Evolutionary conservation across 2,797 vertebrate genomes (phyloP).

Genomic region (Acanthurus lineatus): DNA sequence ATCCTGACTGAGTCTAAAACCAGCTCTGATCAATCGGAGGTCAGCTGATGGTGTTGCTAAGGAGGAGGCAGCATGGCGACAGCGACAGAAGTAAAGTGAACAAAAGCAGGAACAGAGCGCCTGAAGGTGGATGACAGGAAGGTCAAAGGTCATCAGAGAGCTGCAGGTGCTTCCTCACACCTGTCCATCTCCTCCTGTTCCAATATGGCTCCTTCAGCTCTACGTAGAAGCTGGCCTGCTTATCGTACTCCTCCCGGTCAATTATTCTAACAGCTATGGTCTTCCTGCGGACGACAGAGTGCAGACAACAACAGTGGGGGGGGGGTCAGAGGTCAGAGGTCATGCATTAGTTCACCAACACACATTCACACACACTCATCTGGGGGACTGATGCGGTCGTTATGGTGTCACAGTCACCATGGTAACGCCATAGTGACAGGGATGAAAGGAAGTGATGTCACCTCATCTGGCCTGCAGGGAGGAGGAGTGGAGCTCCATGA

Average conservation of each 20-base stretch:
- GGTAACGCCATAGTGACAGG: background rate
- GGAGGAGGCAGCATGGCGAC: conserved; percentile 16
- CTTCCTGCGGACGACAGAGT: conserved; percentile 89
- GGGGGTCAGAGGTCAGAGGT: conserved; percentile 83
- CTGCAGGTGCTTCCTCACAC: conserved; percentile 89
- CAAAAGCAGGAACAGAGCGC: conserved; percentile 52
- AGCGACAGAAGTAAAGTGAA: conserved; percentile 74
- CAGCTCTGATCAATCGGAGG: background rate
- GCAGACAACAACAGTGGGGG: conserved; percentile 87
- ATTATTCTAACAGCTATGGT: conserved; percentile 92
- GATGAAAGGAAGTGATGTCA: background rate
- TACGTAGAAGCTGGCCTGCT: conserved; percentile 94
- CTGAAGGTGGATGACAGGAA: conserved; percentile 77
- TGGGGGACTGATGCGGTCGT: conserved; percentile 73
- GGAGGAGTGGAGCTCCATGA: background rate
- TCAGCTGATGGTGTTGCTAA: background rate
- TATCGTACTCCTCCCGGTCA: conserved; percentile 97
- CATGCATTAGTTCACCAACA: conserved; percentile 71
- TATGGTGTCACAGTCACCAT: background rate
- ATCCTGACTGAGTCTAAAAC: background rate
- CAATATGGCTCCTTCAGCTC: conserved; percentile 95
- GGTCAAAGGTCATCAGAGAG: conserved; percentile 75
- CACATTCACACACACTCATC: conserved; percentile 26
- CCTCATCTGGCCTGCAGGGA: conserved; percentile 25
- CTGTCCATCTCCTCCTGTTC: conserved; percentile 94